Evolutionary conservation across 1,140 invertebrate genomes (phyloP).

Genomic region (Caerostris extrusa): DNA sequence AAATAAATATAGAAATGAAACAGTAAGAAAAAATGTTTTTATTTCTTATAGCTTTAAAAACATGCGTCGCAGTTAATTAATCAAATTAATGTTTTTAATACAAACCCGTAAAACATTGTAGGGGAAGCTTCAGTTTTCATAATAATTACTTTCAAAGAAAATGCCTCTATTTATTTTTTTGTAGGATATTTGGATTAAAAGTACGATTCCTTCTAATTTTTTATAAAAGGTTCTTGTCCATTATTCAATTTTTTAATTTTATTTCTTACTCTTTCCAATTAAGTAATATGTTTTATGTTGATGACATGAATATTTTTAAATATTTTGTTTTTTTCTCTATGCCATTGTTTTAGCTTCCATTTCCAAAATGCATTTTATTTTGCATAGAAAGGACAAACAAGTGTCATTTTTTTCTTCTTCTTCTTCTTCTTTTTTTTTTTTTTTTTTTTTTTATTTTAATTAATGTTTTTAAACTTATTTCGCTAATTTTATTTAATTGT

Average conservation of each 20-base stretch:
- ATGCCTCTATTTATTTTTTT: background rate
- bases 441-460: no score
- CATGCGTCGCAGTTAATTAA: background rate
- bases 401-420: no score
- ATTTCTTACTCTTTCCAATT: background rate
- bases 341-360: background rate
- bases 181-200: background rate
- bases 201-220: background rate
- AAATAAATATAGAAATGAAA: background rate
- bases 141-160: background rate
- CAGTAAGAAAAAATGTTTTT: background rate
- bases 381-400: no score
- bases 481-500: no score
- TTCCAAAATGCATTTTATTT: no score
- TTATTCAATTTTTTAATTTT: background rate
- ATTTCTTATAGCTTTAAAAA: background rate
- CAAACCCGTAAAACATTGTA: background rate
- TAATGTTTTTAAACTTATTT: no score
- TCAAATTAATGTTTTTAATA: slow-evolving; percentile 3
- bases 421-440: no score
- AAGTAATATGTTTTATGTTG: background rate
- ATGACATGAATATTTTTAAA: background rate
- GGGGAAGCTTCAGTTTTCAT: background rate
- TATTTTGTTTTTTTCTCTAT: background rate
- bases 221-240: background rate